Percentiles rank a stretch among this genome's conserved stretches.
Conservation (phyloP, 1,140 invertebrate species). For the Drosophila pallidifrons region DNA sequence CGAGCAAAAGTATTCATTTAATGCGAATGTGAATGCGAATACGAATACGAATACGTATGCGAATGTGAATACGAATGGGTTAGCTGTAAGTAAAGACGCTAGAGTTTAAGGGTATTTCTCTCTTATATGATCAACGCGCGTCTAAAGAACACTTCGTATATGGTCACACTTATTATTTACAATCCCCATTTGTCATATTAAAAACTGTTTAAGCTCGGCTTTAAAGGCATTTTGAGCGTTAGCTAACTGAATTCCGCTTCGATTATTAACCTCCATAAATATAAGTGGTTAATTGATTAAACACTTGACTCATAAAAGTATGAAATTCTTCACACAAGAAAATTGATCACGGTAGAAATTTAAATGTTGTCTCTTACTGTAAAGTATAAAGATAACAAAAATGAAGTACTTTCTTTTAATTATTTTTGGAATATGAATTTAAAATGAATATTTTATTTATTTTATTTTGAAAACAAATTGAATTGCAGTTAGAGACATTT, state of each 20-base stretch:
- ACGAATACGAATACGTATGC: neutral
- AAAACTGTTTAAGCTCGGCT: neutral
- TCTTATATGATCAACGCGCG: neutral
- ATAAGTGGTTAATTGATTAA: neutral
- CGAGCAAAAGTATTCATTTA: constrained; percentile 48
- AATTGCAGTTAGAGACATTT: no score
- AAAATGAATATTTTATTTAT: no score
- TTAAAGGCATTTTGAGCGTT: neutral
- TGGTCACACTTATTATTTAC: constrained; percentile 18
- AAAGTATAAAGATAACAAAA: no score
- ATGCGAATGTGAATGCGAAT: constrained; percentile 27
- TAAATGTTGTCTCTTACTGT: accelerated
- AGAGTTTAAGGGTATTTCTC: neutral
- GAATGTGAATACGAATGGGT: constrained; percentile 30
- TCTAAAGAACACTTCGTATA: constrained; percentile 17
- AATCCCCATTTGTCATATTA: constrained; percentile 8
- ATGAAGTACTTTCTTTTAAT: no score
- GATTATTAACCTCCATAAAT: neutral
- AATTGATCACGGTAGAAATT: no score
- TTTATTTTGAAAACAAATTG: no score
- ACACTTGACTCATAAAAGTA: no score
- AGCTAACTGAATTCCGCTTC: neutral
- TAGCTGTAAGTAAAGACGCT: constrained; percentile 19
- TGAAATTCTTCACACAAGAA: no score
- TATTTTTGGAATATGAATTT: no score